These are phyloP conservation scores for Dicaeum eximium DNA, from an alignment of 2,113 vertebrate genomes.

Conservation along the genomic window DNA sequence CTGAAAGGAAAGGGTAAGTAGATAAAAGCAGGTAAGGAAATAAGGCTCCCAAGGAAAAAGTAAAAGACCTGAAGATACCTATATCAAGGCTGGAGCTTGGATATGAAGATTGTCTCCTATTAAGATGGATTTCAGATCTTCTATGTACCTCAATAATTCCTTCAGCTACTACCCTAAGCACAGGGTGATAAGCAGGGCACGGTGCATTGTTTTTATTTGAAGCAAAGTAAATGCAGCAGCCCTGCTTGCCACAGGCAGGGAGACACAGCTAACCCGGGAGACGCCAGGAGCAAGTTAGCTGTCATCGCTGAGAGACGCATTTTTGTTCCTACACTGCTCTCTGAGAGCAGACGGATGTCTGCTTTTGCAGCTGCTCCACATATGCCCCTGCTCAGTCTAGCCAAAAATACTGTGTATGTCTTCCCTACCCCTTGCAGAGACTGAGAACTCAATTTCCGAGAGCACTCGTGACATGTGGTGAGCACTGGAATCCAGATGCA, in stretches of 20 bases:
- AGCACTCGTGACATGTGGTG: not conserved
- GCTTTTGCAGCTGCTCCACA: conserved; percentile 54
- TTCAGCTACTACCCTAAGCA: not conserved
- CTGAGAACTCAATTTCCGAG: conserved; percentile 25
- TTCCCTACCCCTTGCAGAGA: conserved; percentile 42
- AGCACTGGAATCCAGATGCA: not conserved
- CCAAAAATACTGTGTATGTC: conserved; percentile 6
- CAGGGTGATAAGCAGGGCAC: not conserved
- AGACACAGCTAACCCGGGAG: not conserved
- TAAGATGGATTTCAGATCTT: not conserved
- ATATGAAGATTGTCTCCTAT: not conserved
- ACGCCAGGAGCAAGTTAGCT: not conserved
- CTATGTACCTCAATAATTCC: not conserved
- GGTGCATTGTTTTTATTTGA: not conserved
- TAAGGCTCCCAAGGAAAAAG: not conserved
- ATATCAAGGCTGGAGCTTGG: not conserved
- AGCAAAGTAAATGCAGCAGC: not conserved
- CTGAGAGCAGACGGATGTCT: not conserved
- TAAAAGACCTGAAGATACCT: not conserved
- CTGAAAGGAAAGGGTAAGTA: not conserved
- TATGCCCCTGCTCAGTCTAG: not conserved
- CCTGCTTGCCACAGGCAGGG: not conserved
- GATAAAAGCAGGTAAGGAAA: not conserved
- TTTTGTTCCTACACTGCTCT: not conserved
- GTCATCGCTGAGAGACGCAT: not conserved